Evolutionary conservation across 2,888 invertebrate species (phyloP).

Genomic region (Periphyllus acericola): DNA sequence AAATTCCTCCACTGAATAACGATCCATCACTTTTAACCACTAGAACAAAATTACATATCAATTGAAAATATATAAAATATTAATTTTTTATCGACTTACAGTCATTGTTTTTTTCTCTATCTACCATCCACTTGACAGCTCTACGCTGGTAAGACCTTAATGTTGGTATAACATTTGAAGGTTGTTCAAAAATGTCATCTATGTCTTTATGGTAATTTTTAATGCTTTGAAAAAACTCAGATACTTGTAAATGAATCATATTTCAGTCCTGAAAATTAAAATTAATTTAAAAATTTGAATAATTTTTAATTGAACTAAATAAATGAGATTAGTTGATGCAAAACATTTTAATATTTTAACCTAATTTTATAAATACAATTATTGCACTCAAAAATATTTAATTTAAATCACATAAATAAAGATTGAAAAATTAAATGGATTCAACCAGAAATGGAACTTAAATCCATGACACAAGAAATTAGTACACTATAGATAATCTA

Average conservation of each 20-base stretch:
- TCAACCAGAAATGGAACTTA: too few relatives aligned
- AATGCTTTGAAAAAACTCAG: constrained; percentile 31
- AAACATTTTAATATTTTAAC: background rate
- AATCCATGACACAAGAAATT: too few relatives aligned
- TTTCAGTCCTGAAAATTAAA: constrained; percentile 11
- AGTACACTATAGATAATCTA: too few relatives aligned
- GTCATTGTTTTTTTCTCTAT: constrained; percentile 69
- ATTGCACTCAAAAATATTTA: background rate
- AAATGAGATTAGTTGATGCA: too few relatives aligned
- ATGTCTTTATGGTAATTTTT: constrained; percentile 31
- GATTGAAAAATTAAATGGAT: too few relatives aligned
- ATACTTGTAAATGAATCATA: constrained; percentile 10
- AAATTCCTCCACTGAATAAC: constrained; percentile 88
- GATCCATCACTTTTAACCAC: constrained; percentile 89
- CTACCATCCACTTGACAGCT: constrained; percentile 78
- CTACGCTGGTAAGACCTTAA: constrained; percentile 75
- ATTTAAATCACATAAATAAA: background rate
- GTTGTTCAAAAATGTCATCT: constrained; percentile 66
- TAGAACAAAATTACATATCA: constrained; percentile 66
- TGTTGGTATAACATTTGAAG: constrained; percentile 69
- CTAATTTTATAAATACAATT: background rate
- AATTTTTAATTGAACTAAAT: too few relatives aligned
- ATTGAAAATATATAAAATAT: background rate
- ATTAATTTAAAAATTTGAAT: too few relatives aligned
- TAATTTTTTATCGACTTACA: constrained; percentile 12